Base-by-base conservation (phyloP, 2,113 vertebrate genomes). In the Probosciger aterrimus region DNA sequence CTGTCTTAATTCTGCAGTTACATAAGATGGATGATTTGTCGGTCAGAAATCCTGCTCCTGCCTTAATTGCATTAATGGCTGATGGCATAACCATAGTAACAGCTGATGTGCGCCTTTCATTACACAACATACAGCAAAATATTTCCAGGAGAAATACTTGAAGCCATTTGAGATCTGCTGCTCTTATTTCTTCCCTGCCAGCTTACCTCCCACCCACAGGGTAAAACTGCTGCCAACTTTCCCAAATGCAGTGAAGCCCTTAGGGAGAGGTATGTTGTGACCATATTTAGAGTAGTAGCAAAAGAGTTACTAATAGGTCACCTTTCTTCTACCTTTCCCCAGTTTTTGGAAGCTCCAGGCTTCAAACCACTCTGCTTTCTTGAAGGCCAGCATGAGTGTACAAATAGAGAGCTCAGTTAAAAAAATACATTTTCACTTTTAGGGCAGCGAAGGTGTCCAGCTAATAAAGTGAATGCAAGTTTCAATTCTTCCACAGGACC, bases 141-240 rank as follows among this genome's bases (percentile, higher is more conserved):
- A 92, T 92, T 94, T 92, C 43, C 77, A 67, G 62, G 30, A 90
- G 55, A 76, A 92, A 39, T 76, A 77, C 62, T 74, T 60, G 57
- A 57, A 91, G 35, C 39, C 18, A 23, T 93, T 93, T 9, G n/a
- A 74, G 76, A 49, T 79, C 52, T 71, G 69, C 77, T 92, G 43
- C 70, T 93, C 52, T 73, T 69, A 37, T 23, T 71, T 65, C 35
- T n/a, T 77, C 60, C 30, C 71, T 84, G 67, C 64, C 91, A 86
- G 93, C 97, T 98, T 97, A 98, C 98, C 98, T 94, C 98, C 98
- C 37, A 98, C 94, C 24, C 98, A 98, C 65, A 99, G 98, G 76
- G 97, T 97, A 4, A 97, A 97, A 15, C 98, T 98, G 70, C 99
- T 98, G 23, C 98, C 70, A 97, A 98, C 98, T 97, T 99, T 98